phyloP scores from a whole-genome alignment of 2,797 vertebrate species.

The Syndactyla subalaris region DNA sequence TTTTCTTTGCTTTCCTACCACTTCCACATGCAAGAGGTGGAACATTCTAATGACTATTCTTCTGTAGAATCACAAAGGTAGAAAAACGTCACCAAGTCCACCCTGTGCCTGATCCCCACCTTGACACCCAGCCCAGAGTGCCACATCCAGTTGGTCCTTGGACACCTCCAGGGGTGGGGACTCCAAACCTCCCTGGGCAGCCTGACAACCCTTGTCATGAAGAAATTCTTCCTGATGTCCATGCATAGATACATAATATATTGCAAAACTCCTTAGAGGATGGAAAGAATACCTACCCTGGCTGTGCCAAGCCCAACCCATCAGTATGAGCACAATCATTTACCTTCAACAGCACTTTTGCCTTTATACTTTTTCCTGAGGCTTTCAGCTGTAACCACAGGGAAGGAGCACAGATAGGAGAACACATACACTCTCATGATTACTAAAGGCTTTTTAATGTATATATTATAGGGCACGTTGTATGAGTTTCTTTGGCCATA shows the following conservation, averaged over 20 bases:
- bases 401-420: not conserved
- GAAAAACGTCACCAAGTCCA: not conserved
- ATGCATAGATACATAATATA: not conserved
- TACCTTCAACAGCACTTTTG: not conserved
- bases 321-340: too few species aligned
- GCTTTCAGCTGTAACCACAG: not conserved
- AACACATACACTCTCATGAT: not conserved
- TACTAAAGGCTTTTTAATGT: not conserved
- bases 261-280: not conserved
- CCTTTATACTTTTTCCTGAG: not conserved
- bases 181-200: not conserved
- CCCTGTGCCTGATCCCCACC: not conserved
- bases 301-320: not conserved
- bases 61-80: not conserved
- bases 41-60: not conserved
- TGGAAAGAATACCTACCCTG: not conserved
- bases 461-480: fast-evolving
- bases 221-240: not conserved
- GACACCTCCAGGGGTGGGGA: not conserved
- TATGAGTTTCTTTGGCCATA: not conserved
- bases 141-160: fast-evolving
- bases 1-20: not conserved
- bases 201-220: fast-evolving
- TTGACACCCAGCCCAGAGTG: not conserved
- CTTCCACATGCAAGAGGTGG: not conserved